Evolutionary conservation across 2,113 vertebrate genomes (phyloP).

Genomic region (Junco hyemalis): DNA sequence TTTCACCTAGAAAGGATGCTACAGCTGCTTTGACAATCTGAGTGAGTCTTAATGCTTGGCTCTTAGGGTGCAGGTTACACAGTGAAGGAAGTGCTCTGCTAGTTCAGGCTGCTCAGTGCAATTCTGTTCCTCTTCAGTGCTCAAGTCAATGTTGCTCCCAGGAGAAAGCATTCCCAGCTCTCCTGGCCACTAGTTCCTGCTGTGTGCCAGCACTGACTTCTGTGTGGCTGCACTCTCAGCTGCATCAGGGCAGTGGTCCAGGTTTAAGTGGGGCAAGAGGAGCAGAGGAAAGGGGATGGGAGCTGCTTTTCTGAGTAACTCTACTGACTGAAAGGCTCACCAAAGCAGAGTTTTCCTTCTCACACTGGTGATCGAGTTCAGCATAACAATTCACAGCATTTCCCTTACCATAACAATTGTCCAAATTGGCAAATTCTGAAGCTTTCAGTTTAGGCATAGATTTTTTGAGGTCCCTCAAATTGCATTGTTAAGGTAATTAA

Average conservation of each 20-base stretch:
- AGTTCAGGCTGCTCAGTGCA: not conserved
- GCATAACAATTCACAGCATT: not conserved
- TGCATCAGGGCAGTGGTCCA: not conserved
- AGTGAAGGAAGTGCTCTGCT: not conserved
- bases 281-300: not conserved
- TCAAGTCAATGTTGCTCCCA: not conserved
- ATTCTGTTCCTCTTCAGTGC: not conserved
- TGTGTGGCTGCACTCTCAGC: not conserved
- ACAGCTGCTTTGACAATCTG: not conserved
- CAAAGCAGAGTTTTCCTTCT: not conserved
- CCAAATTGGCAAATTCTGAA: not conserved
- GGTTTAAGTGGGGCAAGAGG: not conserved
- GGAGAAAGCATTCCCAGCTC: not conserved
- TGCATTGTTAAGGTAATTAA: not conserved
- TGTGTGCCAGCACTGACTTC: accelerated
- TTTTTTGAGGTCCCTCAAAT: not conserved
- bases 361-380: not conserved
- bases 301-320: not conserved
- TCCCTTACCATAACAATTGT: not conserved
- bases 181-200: not conserved
- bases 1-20: not conserved
- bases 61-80: not conserved
- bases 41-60: not conserved
- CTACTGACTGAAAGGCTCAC: not conserved
- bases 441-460: not conserved